A percentile compares a stretch with the other conserved stretches of the same genome.
Evolutionary conservation across 2,888 invertebrate species (phyloP).

Genomic region (Clusia tigrina): DNA sequence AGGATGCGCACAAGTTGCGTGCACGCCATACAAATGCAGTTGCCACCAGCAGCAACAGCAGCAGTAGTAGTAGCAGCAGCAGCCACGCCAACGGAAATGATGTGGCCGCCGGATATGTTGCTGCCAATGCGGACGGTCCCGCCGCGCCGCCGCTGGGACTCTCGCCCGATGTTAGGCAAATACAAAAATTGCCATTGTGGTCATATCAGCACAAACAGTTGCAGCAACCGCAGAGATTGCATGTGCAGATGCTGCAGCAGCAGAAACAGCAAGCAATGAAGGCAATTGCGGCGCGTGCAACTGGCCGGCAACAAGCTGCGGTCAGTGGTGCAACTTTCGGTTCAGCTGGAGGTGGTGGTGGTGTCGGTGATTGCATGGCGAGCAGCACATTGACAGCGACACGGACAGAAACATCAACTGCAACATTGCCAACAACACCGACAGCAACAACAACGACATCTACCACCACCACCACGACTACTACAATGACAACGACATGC

Average conservation of each 20-base stretch:
- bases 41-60: conserved; percentile 18
- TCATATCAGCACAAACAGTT: conserved; percentile 43
- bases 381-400: conserved; percentile 28
- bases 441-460: neutral
- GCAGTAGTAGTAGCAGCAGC: neutral
- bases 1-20: conserved; percentile 36
- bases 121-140: conserved; percentile 28
- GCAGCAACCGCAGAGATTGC: conserved; percentile 44
- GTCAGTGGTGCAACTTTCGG: neutral
- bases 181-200: conserved; percentile 42
- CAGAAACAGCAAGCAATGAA: conserved; percentile 38
- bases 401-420: conserved; percentile 35
- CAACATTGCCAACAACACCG: too few relatives aligned
- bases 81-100: conserved; percentile 8
- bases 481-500: conserved; percentile 28
- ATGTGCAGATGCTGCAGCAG: conserved; percentile 44
- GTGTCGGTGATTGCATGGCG: conserved; percentile 28
- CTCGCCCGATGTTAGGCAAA: conserved; percentile 39
- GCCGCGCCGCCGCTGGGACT: neutral
- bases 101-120: neutral
- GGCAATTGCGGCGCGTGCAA: conserved; percentile 39
- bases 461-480: conserved; percentile 24
- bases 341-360: neutral
- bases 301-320: conserved; percentile 1
- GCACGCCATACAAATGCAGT: conserved; percentile 31